Evolutionary conservation across 2,113 vertebrate species (phyloP), one percentile per base, ranked within the genome.

Genomic region (Aegithalos caudatus): DNA sequence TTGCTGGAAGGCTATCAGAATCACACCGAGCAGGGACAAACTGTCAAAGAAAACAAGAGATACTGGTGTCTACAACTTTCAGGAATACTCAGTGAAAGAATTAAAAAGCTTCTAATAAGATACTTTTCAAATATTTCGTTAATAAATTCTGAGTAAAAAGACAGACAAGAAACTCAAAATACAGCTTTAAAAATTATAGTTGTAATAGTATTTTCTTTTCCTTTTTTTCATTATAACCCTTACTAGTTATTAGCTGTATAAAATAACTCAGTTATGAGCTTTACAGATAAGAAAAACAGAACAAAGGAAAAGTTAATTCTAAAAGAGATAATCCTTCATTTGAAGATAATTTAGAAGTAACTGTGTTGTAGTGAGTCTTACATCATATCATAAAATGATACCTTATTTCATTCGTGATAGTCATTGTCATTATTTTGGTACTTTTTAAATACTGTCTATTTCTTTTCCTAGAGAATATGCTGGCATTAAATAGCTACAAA

Each of bases 1-100:
- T 98, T 99, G 99, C 85, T 99, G 98, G 96, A 99, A 99, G 71
- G 99, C 99, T 98, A 99, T 99, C 88, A 99, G 94, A 96, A 99
- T 99, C 66, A 99, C 99, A 38, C 99, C 99, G 2, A 99, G 97
- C 69, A 99, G 96, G n/a, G 99, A 99, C 95, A 99, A 98, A 92
- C 99, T 99, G 97, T 38, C 90, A 95, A 88, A 93, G 66, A 89
- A 91, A 97, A 81, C 37, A 96, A 86, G 0, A 47, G 35, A 80
- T 24, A 44, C 35, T 29, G 20, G 9, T 78, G 28, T 77, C 12
- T 35, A 50, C 25, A 38, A 7, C n/a, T 69, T 47, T 70, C 53
- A 70, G 38, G 15, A 81, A 31, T 28, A 57, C 25, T 79, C 64
- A 76, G 21, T 23, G 14, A 71, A 73, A 66, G 16, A 78, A 33